Conservation (phyloP, 2,113 vertebrate genomes). For the Hydrochoerus hydrochaeris region DNA sequence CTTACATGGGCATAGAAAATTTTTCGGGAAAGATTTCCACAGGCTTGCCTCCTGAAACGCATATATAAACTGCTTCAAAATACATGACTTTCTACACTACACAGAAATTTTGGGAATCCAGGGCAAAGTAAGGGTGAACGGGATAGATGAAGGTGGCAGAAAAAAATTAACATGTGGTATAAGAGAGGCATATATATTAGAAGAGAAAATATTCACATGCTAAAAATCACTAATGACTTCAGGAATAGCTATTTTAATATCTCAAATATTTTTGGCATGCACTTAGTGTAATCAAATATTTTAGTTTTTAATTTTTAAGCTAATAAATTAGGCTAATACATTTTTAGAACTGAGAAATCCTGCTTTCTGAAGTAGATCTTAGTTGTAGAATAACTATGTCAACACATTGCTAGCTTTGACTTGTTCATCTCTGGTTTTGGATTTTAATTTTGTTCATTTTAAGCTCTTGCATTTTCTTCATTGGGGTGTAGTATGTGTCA, state of each 20-base stretch:
- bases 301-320: neutral
- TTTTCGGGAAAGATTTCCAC: slow-evolving; percentile 27
- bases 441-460: slow-evolving; percentile 51
- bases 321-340: neutral
- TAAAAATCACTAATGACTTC: neutral
- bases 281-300: neutral
- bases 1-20: neutral
- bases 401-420: slow-evolving; percentile 21
- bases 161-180: neutral
- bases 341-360: slow-evolving; percentile 15
- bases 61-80: slow-evolving; percentile 33
- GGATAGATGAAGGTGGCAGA: neutral
- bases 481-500: neutral
- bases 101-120: neutral
- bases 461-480: neutral
- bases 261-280: neutral
- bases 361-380: slow-evolving; percentile 32
- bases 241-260: neutral
- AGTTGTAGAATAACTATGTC: neutral
- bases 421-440: neutral
- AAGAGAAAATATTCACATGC: neutral
- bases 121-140: neutral
- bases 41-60: slow-evolving; percentile 2
- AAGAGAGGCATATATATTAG: neutral
- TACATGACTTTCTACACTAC: neutral